These are phyloP conservation scores for Philaethria dido DNA, from an alignment of 2,888 invertebrate species.

Conservation along the genomic window DNA sequence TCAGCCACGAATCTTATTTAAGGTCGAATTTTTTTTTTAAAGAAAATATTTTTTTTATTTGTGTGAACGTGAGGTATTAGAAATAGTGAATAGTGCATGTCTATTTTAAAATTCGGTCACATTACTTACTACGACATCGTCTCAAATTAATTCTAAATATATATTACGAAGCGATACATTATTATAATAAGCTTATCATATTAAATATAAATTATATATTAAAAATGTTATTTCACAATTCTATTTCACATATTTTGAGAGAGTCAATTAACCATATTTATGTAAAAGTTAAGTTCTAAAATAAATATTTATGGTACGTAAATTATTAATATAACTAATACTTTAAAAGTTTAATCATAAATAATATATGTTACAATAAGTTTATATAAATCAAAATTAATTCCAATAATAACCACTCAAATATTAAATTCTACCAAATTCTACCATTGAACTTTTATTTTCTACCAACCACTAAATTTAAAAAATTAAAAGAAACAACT, in stretches of 20 bases:
- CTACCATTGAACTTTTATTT: slow-evolving; percentile 1
- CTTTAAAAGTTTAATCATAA: no score
- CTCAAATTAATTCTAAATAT: slow-evolving; percentile 4
- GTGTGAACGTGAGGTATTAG: slow-evolving; percentile 6
- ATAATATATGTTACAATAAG: no score
- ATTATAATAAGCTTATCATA: background rate
- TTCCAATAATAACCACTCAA: no score
- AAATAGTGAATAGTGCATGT: slow-evolving; percentile 11
- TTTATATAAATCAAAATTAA: no score
- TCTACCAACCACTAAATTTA: background rate
- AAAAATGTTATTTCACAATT: background rate
- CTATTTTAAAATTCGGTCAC: slow-evolving; percentile 32
- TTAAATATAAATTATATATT: background rate
- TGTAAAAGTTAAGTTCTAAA: no score
- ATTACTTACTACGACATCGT: slow-evolving; percentile 23
- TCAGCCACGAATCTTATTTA: background rate
- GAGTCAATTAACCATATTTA: background rate
- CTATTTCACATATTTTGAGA: background rate
- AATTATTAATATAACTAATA: background rate
- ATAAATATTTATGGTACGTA: background rate
- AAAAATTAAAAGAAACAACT: background rate
- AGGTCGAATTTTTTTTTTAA: background rate
- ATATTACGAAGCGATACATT: slow-evolving; percentile 7
- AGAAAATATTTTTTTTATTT: background rate
- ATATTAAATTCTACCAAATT: background rate